phyloP scores from a whole-genome alignment of 2,888 invertebrate genomes.

The Nemoura dubitans region DNA sequence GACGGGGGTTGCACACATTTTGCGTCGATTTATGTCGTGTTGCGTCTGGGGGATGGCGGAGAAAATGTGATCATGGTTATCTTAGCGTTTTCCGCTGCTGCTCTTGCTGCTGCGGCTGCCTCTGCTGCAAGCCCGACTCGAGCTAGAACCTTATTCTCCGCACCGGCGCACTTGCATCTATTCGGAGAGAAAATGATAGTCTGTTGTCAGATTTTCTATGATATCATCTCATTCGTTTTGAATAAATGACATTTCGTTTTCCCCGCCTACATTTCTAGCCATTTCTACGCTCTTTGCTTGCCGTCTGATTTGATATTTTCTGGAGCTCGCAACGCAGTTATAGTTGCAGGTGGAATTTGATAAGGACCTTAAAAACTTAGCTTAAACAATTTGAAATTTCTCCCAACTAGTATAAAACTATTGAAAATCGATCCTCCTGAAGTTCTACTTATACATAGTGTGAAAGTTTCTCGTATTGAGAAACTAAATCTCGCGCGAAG shows the following conservation, averaged over 20 bases:
- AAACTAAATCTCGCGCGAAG: not conserved
- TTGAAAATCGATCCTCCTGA: not conserved
- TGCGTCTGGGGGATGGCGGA: not conserved
- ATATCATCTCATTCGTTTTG: not conserved
- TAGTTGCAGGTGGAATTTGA: not conserved
- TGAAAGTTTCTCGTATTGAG: not conserved
- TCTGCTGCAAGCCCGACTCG: not conserved
- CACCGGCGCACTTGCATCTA: not conserved
- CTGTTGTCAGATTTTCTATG: not conserved
- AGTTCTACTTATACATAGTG: not conserved
- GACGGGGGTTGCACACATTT: not conserved
- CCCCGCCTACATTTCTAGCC: not conserved
- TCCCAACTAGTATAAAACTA: not conserved
- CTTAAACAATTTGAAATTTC: not conserved
- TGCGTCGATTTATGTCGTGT: not conserved
- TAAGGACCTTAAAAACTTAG: not conserved
- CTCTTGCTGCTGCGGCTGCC: too few species aligned
- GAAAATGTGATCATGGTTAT: not conserved
- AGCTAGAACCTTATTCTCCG: not conserved
- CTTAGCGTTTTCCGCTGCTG: not conserved
- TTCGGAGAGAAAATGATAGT: not conserved
- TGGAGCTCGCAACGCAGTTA: not conserved
- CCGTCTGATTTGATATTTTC: not conserved
- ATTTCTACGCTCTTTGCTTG: not conserved
- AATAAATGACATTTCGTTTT: not conserved